Evolutionary conservation across 1,140 invertebrate species (phyloP), one percentile per base, ranked within the genome.

Genomic region (Bathynomus jamesi): DNA sequence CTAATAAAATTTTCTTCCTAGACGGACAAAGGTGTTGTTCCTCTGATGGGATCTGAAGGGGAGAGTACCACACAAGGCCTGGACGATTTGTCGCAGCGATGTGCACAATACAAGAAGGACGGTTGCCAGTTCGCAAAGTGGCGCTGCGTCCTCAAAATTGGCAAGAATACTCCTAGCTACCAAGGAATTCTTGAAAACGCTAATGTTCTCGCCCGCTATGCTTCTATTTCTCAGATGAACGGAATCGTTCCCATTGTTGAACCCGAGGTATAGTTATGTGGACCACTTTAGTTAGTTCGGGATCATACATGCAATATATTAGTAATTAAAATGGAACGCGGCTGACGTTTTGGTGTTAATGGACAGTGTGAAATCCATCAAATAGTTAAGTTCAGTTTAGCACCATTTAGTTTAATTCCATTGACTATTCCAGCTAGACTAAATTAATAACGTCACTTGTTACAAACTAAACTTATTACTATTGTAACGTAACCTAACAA

Each of bases 121-220:
- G 97, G 97, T 24, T 96, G 94, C 80, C 90, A 96, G 77, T 99
- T 99, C 82, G 96, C 96, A 79, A 99, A 99, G 81, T 99, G 97
- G 97, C 88, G 97, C 79, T 96, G 93, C 82, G 95, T 98, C 0
- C 84, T 99, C 63, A 99, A 98, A 83, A 98, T 99, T 80, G 89
- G 88, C 65, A 88, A 90, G 75, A 88, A 92, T 81, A 94, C 90
- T 0, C 96, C 97, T 0, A 92, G 94, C 61, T 89, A 94, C 83
- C 88, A 91, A 80, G 87, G 95, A 3, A 94, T 98, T 73, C 77
- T 94, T 65, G 95, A 99, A 80, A 98, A 96, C 79, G 95, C 94
- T 4, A 95, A 97, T 81, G 94, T 98, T 0, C 83, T 99, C 65
- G 96, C 96, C 21, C 89, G 96, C 73, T 99, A 98, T 82, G 96